Evolutionary conservation across 2,113 vertebrate species (phyloP), one percentile per base, ranked within the genome.

Genomic region (Naja naja): DNA sequence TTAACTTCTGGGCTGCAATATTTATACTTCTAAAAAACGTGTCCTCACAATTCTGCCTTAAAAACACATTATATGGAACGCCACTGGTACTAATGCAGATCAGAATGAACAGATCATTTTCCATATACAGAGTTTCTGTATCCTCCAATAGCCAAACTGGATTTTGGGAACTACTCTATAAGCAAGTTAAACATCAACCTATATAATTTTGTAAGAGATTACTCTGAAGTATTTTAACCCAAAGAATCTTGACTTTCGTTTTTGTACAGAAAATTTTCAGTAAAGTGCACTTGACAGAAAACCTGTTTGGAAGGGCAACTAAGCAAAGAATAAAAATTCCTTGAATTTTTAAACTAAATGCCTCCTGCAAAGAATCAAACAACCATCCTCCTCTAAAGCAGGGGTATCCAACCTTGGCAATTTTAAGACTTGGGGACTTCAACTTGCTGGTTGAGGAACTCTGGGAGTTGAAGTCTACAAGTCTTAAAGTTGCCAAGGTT

Each of bases 321-420:
- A 92, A 81, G 25, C 39, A 93, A 95, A 91, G 69, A 95, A 93
- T 74, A 91, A 96, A 60, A 55, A 16, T 22, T 87, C 74, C n/a
- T 0, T 91, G 89, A 92, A 95, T 25, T 93, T 91, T 43, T 34
- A 95, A 94, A 60, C 11, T 87, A 3, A 85, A 87, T 22, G 12
- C 11, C 0, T 0, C 91, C 93, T 92, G 25, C n/a, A 55, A 56
- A n/a, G 47, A 86, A 0, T 1, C 23, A 45, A 34, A 74, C 20
- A 39, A 30, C 27, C 1, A 23, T 27, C 47, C 88, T 39, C 0
- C n/a, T 8, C 49, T 88, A 93, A 94, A 54, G 58, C 49, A 52
- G 49, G 49, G 49, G 49, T 52, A 0, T 52, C 11, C 49, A 52
- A 52, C 49, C 11, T 12, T 52, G 49, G 11, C 49, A 52, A 52